These are phyloP conservation scores for Erythrocercus mccallii DNA, from an alignment of 2,113 vertebrate species.

Conservation along the genomic window DNA sequence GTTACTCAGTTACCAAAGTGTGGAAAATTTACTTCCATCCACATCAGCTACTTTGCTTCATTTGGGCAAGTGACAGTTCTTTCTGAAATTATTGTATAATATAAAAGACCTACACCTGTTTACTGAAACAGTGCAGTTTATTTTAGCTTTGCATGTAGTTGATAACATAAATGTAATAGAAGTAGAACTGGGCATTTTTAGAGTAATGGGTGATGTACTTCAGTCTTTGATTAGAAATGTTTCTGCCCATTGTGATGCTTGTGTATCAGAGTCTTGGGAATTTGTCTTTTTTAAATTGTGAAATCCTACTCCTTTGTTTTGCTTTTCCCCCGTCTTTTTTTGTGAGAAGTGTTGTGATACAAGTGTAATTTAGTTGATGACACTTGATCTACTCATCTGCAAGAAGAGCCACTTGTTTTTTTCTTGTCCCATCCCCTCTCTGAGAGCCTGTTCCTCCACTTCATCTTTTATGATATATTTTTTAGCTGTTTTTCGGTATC, in stretches of 20 bases:
- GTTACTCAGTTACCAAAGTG: background rate
- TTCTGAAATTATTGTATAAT: background rate
- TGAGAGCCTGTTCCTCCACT: background rate
- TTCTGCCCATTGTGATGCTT: background rate
- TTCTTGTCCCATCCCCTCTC: background rate
- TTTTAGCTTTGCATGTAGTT: background rate
- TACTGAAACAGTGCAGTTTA: fast-evolving
- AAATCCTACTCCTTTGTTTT: background rate
- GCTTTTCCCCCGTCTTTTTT: fast-evolving
- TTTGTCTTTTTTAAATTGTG: fast-evolving
- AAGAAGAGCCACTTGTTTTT: fast-evolving
- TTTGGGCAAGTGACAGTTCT: background rate
- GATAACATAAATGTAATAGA: background rate
- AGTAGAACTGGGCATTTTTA: background rate
- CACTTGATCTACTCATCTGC: background rate
- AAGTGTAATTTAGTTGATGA: background rate
- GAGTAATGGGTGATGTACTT: fast-evolving
- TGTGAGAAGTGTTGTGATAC: background rate
- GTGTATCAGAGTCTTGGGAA: background rate
- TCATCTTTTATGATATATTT: background rate
- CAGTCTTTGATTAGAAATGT: background rate
- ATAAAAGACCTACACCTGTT: background rate
- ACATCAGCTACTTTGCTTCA: background rate
- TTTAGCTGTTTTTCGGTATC: background rate
- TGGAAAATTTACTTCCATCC: background rate